Base-by-base conservation (phyloP, 1,140 invertebrate species). In the Drosophila kepulauana region DNA sequence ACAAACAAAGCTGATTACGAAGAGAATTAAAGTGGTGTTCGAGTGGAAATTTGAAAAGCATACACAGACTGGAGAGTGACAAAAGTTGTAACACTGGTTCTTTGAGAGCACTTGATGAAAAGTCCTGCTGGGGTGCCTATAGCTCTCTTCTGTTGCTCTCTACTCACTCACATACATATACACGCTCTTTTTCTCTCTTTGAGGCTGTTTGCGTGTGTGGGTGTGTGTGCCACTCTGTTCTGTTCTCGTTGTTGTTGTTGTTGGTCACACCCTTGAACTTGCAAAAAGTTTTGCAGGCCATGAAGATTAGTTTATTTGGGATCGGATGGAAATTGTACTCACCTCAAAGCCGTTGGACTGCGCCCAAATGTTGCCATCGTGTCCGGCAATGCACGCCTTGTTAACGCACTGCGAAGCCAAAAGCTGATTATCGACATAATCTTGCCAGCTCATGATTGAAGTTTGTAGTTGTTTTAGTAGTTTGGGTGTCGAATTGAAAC, bases 391-490 rank as follows among this genome's bases (percentile, higher is more conserved):
- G 80, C 97, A 97, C 82, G 97, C 97, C 95, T 97, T 97, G 93
- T 96, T 96, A 84, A 98, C 97, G 96, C 97, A 98, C 93, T 95
- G 96, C 92, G 97, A 97, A 91, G 97, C 97, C 94, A 98, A 95
- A 94, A 98, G 96, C 94, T 99, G 97, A 95, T 98, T 98, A 94
- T 98, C 97, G 93, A 99, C 97, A 95, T 99, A 99, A 96, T 98
- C 97, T 96, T 98, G 97, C 98, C 98, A 99, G 96, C 97, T 98
- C 97, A 98, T 98, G 75, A 69, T 76, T 76, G 74, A 59, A 65
- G 69, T 72, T 75, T 74, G 63, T 62, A 78, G 75, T 54, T 82
- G 75, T 87, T 56, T 79, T 89, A 81, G 86, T 81, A 78, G 77
- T 79, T 64, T 79, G 67, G 65, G 48, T 59, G 41, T 38, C 7